Evolutionary conservation across 2,113 vertebrate species (phyloP).

Genomic region (human): GRCh38 chr9:117225001-117225500

Average conservation of each 20-base stretch:
- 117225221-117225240: background rate
- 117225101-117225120: background rate
- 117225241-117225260: background rate
- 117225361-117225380: background rate
- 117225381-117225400: background rate
- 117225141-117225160: conserved; percentile 44
- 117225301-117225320: conserved; percentile 47
- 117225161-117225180: conserved; percentile 2
- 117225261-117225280: background rate
- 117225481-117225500: too few relatives aligned
- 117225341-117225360: background rate
- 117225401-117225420: background rate
- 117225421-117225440: background rate
- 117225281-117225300: conserved; percentile 1
- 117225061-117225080: background rate
- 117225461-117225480: too few relatives aligned
- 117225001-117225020: background rate
- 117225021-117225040: background rate
- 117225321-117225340: background rate
- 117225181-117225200: background rate
- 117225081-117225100: conserved; percentile 33
- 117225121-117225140: conserved; percentile 44
- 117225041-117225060: background rate
- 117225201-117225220: background rate
- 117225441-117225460: too few relatives aligned